Evolutionary conservation across 2,113 vertebrate genomes (phyloP), one percentile per base, ranked within the genome.

Genomic region (Lanius collurio): DNA sequence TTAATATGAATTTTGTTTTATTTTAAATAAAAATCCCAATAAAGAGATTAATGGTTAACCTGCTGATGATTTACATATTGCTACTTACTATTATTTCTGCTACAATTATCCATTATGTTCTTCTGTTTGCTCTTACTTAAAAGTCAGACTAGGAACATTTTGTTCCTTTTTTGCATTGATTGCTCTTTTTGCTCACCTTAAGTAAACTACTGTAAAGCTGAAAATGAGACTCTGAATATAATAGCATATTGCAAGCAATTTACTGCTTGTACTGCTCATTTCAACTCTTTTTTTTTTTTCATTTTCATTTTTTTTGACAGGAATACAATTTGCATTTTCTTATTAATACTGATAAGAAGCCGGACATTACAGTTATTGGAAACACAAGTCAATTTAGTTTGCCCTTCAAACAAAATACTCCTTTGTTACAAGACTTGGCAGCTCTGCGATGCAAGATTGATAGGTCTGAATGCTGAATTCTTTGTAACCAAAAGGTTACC

Each of bases 21-120:
- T 79, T 97, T 98, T 95, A 94, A 97, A 92, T 80, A 93, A 96
- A 96, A 87, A 89, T 92, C 87, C 79, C 82, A 84, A 86, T 95
- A 95, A 96, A 83, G 68, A 79, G 59, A 76, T 92, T 70, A 88
- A 74, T 1, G 0, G 17, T 62, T 89, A 94, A 92, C 46, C 28
- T 78, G 17, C 11, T 84, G 85, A 68, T 50, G 33, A 83, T 86
- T 83, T 93, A 77, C 57, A 31, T 41, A 83, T 79, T 79, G 42
- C 49, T 41, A 15, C 20, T 17, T 57, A n/a, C 81, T 57, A 64
- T 62, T 92, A 75, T 80, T 94, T 78, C 81, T 94, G 67, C 65
- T 87, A 60, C 52, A 80, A 70, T 77, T 93, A 89, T 73, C 42
- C 67, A 62, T 82, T 88, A 35, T 81, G n/a, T 22, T 62, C 49